Conservation (phyloP, 2,888 invertebrate genomes). For the Drosophila dives region DNA sequence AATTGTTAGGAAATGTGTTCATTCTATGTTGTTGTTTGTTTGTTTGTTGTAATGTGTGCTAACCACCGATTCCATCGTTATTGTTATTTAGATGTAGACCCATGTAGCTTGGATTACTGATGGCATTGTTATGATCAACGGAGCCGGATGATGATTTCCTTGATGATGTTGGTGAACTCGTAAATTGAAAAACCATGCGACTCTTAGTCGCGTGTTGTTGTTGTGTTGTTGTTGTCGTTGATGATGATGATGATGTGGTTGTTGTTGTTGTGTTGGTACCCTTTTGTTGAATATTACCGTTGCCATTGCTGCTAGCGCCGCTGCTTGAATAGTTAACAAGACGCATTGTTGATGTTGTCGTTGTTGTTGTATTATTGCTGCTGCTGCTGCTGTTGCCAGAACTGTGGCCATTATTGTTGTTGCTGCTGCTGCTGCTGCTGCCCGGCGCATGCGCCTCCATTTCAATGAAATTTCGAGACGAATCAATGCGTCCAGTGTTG, state of each 20-base stretch:
- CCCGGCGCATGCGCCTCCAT: constrained; percentile 71
- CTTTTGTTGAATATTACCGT: constrained; percentile 69
- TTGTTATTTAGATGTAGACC: constrained; percentile 82
- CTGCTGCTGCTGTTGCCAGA: constrained; percentile 60
- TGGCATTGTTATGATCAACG: constrained; percentile 82
- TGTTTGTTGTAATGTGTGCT: constrained; percentile 52
- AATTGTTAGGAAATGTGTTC: constrained; percentile 30
- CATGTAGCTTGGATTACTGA: constrained; percentile 85
- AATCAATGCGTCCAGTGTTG: constrained; percentile 60
- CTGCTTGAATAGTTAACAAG: constrained; percentile 68
- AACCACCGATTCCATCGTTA: constrained; percentile 84
- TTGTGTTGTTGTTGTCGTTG: constrained; percentile 57
- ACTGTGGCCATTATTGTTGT: constrained; percentile 53
- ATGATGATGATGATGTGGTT: constrained; percentile 23
- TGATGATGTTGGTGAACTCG: constrained; percentile 73
- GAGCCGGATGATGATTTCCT: constrained; percentile 71
- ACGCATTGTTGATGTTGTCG: constrained; percentile 48
- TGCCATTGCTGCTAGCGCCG: constrained; percentile 73
- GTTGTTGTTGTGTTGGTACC: constrained; percentile 36
- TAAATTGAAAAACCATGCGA: constrained; percentile 84
- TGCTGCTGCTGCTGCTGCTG: constrained; percentile 22
- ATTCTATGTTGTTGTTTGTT: not conserved
- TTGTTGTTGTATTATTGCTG: constrained; percentile 20
- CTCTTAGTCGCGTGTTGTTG: constrained; percentile 77
- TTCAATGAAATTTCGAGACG: constrained; percentile 80